Evolutionary conservation across 2,888 invertebrate species (phyloP), one percentile per base, ranked within the genome.

Genomic region (Seira sanloemensis): DNA sequence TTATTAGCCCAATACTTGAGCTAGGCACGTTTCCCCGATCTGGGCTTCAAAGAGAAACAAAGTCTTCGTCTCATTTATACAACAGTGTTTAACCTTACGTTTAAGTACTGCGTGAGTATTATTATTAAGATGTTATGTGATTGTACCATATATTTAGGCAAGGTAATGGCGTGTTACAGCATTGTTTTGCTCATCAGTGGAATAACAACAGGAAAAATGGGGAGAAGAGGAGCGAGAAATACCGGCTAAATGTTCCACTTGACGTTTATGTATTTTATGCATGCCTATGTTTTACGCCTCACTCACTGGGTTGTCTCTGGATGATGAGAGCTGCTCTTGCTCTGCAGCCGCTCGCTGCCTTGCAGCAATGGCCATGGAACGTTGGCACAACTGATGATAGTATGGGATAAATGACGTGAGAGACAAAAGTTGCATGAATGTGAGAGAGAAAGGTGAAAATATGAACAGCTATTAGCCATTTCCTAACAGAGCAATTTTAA

Each of bases 231-330:
- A 69, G 81, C 62, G 21, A 69, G 65, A 68, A 67, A 76, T 69
- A 66, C 76, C 75, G 81, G 72, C 71, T 66, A 76, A 72, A 66
- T 76, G 62, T 66, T 82, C 71, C 76, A 71, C 65, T 82, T 82
- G 81, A 76, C 76, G 76, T 82, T 76, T 72, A 82, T 78, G 65
- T 78, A 23, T 62, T 62, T 62, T 62, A 62, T 62, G 62, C 62
- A 62, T 62, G 62, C 21, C 62, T 62, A 62, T 62, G 62, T 62
- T 62, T 50, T 21, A 67, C 25, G 18, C 18, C 25, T n/a, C 16
- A 67, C 27, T 67, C 67, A 46, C 12, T 9, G 46, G 12, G 46
- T 23, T 24, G 16, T 16, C 2, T 5, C 24, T 67, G 27, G 27
- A 67, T 26, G 27, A 65, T 58, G n/a, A 12, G 58, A 58, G 19